Conservation (phyloP, 2,888 invertebrate species). For the Synergus laeviventris region DNA sequence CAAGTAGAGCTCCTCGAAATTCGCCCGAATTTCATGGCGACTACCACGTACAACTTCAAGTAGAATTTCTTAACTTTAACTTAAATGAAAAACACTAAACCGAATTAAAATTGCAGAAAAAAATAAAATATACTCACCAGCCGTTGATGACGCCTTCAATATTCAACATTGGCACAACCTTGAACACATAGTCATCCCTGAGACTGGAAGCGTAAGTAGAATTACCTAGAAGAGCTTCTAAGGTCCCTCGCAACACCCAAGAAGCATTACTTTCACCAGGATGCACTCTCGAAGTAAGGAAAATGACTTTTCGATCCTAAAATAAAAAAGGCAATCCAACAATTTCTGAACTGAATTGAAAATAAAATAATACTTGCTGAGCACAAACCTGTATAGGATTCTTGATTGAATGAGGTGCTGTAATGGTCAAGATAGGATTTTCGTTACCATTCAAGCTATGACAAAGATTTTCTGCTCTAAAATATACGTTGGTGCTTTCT, state of each 20-base stretch:
- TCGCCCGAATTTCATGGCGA: too few relatives aligned
- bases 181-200: slow-evolving; percentile 86
- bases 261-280: slow-evolving; percentile 93
- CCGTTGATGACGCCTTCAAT: slow-evolving; percentile 93
- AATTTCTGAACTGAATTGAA: not conserved
- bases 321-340: slow-evolving; percentile 46
- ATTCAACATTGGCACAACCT: slow-evolving; percentile 92
- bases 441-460: slow-evolving; percentile 85
- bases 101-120: not conserved
- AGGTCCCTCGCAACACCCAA: slow-evolving; percentile 91
- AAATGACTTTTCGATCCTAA: slow-evolving; percentile 83
- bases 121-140: slow-evolving; percentile 79
- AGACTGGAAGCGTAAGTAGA: slow-evolving; percentile 79
- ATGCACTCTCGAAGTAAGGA: slow-evolving; percentile 89
- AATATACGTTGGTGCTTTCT: slow-evolving; percentile 78
- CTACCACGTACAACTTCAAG: too few relatives aligned
- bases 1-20: too few relatives aligned
- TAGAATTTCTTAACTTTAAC: too few relatives aligned
- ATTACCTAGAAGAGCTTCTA: slow-evolving; percentile 81
- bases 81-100: not conserved
- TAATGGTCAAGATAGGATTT: slow-evolving; percentile 86
- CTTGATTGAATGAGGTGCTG: slow-evolving; percentile 78
- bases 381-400: slow-evolving; percentile 79
- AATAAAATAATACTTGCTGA: not conserved
- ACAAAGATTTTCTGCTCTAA: slow-evolving; percentile 83